Conservation (phyloP, 2,797 vertebrate genomes). For the Characodon lateralis region DNA sequence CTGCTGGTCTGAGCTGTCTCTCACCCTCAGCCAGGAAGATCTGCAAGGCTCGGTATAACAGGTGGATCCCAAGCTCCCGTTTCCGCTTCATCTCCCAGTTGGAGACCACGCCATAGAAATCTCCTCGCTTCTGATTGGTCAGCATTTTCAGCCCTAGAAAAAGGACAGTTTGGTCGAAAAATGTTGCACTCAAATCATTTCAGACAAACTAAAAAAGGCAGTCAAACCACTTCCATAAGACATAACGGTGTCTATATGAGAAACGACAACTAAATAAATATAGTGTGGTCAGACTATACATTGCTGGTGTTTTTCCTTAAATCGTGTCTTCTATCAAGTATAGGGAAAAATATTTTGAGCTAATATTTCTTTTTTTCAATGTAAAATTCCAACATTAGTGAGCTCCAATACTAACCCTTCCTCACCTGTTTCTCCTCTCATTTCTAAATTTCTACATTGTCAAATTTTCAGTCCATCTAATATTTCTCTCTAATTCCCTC, state of each 20-base stretch:
- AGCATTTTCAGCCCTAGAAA: constrained; percentile 86
- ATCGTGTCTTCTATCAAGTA: neutral
- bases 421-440: neutral
- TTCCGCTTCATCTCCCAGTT: constrained; percentile 80
- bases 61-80: constrained; percentile 82
- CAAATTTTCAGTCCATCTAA: neutral
- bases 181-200: neutral
- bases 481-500: neutral
- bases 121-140: constrained; percentile 89
- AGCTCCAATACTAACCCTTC: neutral
- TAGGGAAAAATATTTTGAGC: neutral
- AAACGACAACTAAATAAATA: neutral
- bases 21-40: constrained; percentile 93
- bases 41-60: constrained; percentile 87
- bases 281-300: neutral
- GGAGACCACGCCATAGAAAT: constrained; percentile 86
- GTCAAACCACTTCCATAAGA: neutral
- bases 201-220: neutral
- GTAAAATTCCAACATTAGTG: neutral
- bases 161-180: neutral
- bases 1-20: constrained; percentile 85
- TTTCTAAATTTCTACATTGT: neutral
- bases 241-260: neutral
- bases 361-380: neutral
- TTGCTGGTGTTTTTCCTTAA: neutral